Base-by-base conservation (phyloP, 2,797 vertebrate species). In the Garrulus glandarius region DNA sequence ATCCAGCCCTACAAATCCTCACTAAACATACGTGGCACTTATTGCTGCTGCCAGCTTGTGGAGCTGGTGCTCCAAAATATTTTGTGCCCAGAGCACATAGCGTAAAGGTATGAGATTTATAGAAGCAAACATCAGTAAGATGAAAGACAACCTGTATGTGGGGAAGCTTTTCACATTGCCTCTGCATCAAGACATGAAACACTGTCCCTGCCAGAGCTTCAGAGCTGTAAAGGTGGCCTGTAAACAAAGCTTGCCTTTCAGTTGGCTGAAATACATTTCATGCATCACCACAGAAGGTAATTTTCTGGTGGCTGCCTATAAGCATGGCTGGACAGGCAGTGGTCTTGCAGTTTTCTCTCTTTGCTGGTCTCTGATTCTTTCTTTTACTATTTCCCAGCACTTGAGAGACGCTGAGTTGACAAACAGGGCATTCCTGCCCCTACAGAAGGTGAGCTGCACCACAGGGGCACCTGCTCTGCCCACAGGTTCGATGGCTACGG, bases 401-500 rank as follows among this genome's bases (percentile, higher is more conserved):
- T 41, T 34, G 26, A 36, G 46, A 61, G 36, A 71, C 29, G 26
- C 37, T 1, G 1, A 37, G 23, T 21, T 65, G 59, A 15, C 15
- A 26, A 36, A 32, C 0, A 0, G 24, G 52, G 16, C 13, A 12
- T 65, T 21, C 29, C 47, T 9, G 5, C 14, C 43, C 32, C 37
- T 60, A 3, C 0, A 4, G 41, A 52, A 22, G 21, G 13, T 55
- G 68, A 91, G 13, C 57, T 1, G 1, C n/a, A 39, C 61, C 55
- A 5, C 16, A 7, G 59, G 21, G 27, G 32, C 36, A 13, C 60
- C 34, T 39, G 29, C 34, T 74, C 53, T 81, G n/a, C 32, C 27
- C 0, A 0, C 2, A 3, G 29, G 32, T 44, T 76, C 3, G 0
- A 5, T 52, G 69, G 6, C 41, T 63, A 2, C 0, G 0, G 7